phyloP scores from a whole-genome alignment of 2,113 vertebrate species.

The Leptocoma aspasia region DNA sequence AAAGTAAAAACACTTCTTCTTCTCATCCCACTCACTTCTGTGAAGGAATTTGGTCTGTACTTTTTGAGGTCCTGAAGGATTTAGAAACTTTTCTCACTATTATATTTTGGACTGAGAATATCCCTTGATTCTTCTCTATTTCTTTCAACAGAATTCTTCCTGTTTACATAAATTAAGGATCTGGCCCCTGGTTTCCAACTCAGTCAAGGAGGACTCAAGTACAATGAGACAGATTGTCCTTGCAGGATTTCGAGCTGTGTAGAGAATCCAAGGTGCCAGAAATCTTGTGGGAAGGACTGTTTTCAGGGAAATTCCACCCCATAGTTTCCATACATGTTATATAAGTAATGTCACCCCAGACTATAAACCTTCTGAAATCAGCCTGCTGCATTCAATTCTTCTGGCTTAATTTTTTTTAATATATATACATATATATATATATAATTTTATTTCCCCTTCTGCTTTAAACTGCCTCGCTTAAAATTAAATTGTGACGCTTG shows the following conservation, averaged over 20 bases:
- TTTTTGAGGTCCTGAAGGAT: slow-evolving; percentile 3
- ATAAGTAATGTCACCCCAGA: slow-evolving; percentile 5
- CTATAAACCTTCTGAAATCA: not conserved
- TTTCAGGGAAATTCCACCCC: slow-evolving; percentile 49
- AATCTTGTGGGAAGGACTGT: slow-evolving; percentile 32
- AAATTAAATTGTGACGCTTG: not conserved
- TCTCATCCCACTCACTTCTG: not conserved
- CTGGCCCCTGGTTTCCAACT: not conserved
- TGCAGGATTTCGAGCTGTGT: not conserved
- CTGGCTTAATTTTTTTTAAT: not conserved
- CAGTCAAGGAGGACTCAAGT: slow-evolving; percentile 1
- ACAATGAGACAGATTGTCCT: slow-evolving; percentile 40
- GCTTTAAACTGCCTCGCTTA: not conserved
- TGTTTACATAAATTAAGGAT: slow-evolving; percentile 33
- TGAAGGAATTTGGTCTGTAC: not conserved
- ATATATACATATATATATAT: not conserved
- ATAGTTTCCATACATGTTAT: not conserved
- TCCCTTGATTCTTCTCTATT: not conserved
- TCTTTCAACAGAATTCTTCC: slow-evolving; percentile 37
- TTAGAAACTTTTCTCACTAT: slow-evolving; percentile 5
- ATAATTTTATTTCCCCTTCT: not conserved
- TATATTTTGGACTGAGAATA: not conserved
- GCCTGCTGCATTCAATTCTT: not conserved
- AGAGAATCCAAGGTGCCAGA: slow-evolving; percentile 8
- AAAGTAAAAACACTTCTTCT: not conserved